Conservation (phyloP, 2,113 vertebrate genomes). For the Rostratula benghalensis region DNA sequence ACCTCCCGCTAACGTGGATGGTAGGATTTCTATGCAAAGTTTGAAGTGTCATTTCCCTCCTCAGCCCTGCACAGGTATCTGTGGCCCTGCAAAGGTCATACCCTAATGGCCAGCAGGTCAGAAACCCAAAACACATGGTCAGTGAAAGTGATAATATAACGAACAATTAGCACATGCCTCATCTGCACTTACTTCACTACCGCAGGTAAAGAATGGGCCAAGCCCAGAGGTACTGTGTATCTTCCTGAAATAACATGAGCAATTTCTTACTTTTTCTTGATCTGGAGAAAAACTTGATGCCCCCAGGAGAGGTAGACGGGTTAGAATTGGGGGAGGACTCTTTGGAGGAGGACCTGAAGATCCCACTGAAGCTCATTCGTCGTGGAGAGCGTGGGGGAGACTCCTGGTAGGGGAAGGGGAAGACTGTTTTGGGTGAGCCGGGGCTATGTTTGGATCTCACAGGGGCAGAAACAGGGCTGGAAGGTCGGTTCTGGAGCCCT, state of each 20-base stretch:
- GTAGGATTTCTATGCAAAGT: not conserved
- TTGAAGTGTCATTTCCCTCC: not conserved
- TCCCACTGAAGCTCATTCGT: slow-evolving; percentile 92
- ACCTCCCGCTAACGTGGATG: rapidly evolving
- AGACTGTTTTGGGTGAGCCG: slow-evolving; percentile 84
- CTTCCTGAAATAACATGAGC: slow-evolving; percentile 66
- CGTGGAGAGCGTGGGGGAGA: slow-evolving; percentile 87
- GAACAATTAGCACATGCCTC: slow-evolving; percentile 39
- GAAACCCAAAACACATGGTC: not conserved
- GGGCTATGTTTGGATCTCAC: slow-evolving; percentile 82
- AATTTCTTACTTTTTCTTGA: slow-evolving; percentile 88
- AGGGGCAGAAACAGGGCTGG: slow-evolving; percentile 87
- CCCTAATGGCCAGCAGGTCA: not conserved
- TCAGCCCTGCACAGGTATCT: not conserved
- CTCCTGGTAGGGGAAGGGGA: slow-evolving; percentile 87
- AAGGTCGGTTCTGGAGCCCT: slow-evolving; percentile 79
- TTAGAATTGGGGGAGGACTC: slow-evolving; percentile 83
- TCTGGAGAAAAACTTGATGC: slow-evolving; percentile 89
- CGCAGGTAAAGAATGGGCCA: slow-evolving; percentile 53
- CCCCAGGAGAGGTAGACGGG: slow-evolving; percentile 84
- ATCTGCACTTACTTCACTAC: slow-evolving; percentile 65
- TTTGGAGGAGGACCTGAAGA: slow-evolving; percentile 90
- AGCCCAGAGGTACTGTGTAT: slow-evolving; percentile 60
- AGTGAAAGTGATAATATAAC: slow-evolving; percentile 6
- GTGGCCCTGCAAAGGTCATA: not conserved